Percentiles rank a stretch among this genome's conserved stretches.
phyloP scores from a whole-genome alignment of 1,140 invertebrate genomes.

The Drosophila baimaii region DNA sequence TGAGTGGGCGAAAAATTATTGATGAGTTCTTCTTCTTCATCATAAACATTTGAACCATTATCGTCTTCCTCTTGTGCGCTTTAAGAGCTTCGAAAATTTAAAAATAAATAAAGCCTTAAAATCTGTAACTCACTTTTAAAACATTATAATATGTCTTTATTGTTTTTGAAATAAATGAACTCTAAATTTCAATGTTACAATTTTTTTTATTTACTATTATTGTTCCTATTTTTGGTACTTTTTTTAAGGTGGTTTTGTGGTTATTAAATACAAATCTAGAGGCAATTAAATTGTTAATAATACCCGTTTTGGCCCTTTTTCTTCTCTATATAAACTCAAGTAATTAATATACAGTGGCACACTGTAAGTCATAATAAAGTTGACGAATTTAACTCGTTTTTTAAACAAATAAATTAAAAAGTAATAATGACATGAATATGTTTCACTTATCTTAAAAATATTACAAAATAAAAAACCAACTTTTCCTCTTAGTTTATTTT shows the following conservation, averaged over 20 bases:
- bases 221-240: not conserved
- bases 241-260: not conserved
- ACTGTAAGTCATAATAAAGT: too few species aligned
- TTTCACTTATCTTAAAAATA: not conserved
- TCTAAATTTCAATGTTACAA: too few species aligned
- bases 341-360: not conserved
- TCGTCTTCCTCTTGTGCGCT: slow-evolving; percentile 8
- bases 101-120: slow-evolving; percentile 1
- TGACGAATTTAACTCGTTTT: too few species aligned
- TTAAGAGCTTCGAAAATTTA: slow-evolving; percentile 16
- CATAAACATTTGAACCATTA: not conserved
- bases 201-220: too few species aligned
- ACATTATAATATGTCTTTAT: not conserved
- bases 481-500: too few species aligned
- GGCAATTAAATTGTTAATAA: not conserved
- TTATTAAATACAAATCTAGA: not conserved
- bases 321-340: too few species aligned
- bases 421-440: too few species aligned
- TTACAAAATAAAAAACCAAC: not conserved
- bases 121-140: not conserved
- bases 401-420: too few species aligned
- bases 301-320: too few species aligned
- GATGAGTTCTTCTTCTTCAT: slow-evolving; percentile 31
- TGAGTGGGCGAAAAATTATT: slow-evolving; percentile 52
- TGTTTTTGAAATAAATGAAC: not conserved